phyloP scores from a whole-genome alignment of 2,888 invertebrate species.

The Amphipoea lucens region DNA sequence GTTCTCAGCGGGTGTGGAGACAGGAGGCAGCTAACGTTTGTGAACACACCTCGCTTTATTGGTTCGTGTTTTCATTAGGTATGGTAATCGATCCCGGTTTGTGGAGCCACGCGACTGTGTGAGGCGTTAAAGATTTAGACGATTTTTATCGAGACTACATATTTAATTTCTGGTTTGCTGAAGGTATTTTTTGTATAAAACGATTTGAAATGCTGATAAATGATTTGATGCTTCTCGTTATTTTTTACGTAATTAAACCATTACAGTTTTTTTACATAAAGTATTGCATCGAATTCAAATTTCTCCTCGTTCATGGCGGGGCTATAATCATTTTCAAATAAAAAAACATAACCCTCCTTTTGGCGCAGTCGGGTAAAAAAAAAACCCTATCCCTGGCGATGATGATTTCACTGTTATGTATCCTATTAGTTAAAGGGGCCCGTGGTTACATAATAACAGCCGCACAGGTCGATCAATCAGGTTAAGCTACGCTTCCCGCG shows the following conservation, averaged over 20 bases:
- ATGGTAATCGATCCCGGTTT: constrained; percentile 44
- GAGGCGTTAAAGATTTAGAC: constrained; percentile 23
- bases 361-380: too few relatives aligned
- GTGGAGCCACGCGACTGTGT: constrained; percentile 5
- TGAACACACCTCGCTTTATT: constrained; percentile 45
- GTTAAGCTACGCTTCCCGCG: too few relatives aligned
- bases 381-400: too few relatives aligned
- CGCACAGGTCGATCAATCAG: too few relatives aligned
- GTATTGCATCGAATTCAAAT: background rate
- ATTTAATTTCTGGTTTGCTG: constrained; percentile 17
- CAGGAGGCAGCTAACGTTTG: constrained; percentile 25
- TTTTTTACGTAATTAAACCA: background rate
- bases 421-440: too few relatives aligned
- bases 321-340: background rate
- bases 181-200: constrained; percentile 2
- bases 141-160: constrained; percentile 12
- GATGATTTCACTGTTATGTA: too few relatives aligned
- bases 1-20: constrained; percentile 7
- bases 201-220: background rate
- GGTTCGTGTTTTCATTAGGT: constrained; percentile 41
- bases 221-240: background rate
- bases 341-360: too few relatives aligned
- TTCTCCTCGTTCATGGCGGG: background rate
- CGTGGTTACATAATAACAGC: too few relatives aligned
- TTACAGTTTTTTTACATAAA: background rate